Evolutionary conservation across 23 tunicate genomes (phyloP), one percentile per base, ranked within the genome.

Genomic region (Oikopleura vanhoeffeni): DNA sequence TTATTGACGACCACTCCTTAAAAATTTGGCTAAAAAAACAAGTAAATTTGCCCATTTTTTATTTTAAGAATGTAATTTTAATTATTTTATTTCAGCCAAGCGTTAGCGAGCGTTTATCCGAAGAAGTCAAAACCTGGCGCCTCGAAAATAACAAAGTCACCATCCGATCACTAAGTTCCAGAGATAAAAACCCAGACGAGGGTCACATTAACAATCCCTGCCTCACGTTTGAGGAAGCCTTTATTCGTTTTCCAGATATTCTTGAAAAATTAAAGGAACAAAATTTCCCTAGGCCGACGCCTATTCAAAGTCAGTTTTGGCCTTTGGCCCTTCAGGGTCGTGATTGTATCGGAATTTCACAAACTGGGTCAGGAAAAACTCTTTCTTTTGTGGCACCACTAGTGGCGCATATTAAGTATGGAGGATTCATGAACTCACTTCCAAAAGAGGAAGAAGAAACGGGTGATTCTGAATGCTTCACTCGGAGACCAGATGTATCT

Each of bases 281-380:
- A 8, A 8, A 8, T 8, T 49, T 49, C 24, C 64, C 64, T 13
- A 49, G 24, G 64, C 64, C 64, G 24, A 49, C 64, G 64, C 64
- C 64, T 8, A 49, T 49, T 49, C 64, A 49, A 49, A 49, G 92
- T 0, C 99, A 95, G 79, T 77, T 87, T 34, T 95, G 99, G 99
- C 99, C 99, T 0, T 41, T 91, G 27, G 90, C 92, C 18, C 41
- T 95, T 41, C 57, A 87, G 40, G 99, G 99, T 35, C 85, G 83
- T 57, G 92, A 95, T 85, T 92, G 87, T 0, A 95, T 95, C 39
- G 99, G 99, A 57, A 95, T 95, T 39, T 95, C 99, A 1, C 99
- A 95, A 67, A 95, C 99, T 0, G 99, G 99, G 32, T 91, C 99
- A 33, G 99, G 99, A 58, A 95, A 95, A 85, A 95, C 99, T 0